phyloP scores from a whole-genome alignment of 2,113 vertebrate species.

The rat (Rattus norvegicus) region GRCr8 NC_086023.1:107246001-107246500 shows the following conservation, averaged over 20 bases:
- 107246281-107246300: not conserved
- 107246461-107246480: not conserved
- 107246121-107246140: not conserved
- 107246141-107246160: not conserved
- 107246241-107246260: not conserved
- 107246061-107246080: not conserved
- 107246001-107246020: not conserved
- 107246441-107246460: not conserved
- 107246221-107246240: not conserved
- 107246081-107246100: not conserved
- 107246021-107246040: not conserved
- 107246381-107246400: not conserved
- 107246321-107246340: not conserved
- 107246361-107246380: not conserved
- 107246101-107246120: not conserved
- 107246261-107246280: not conserved
- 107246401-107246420: not conserved
- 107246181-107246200: not conserved
- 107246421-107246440: not conserved
- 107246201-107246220: not conserved
- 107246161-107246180: not conserved
- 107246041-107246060: not conserved
- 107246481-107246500: not conserved
- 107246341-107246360: not conserved
- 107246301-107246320: not conserved